Percentiles rank a stretch among this genome's conserved stretches.
These are phyloP conservation scores for Centruroides vittatus DNA, from an alignment of 1,140 invertebrate genomes.

Conservation along the genomic window DNA sequence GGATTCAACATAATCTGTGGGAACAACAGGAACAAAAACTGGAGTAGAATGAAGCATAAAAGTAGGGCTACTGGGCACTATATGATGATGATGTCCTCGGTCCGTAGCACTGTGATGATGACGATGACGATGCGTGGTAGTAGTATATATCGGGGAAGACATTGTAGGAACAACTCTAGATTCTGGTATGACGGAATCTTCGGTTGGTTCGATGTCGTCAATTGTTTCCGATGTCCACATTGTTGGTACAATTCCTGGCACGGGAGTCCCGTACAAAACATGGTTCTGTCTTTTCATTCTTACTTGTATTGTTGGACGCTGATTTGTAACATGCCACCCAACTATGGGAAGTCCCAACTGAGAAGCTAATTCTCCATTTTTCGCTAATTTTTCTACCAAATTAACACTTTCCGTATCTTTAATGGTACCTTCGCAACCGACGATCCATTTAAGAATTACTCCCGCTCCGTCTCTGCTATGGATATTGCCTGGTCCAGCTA, in stretches of 20 bases:
- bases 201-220: conserved; percentile 5
- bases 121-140: conserved; percentile 8
- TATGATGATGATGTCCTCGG: background rate
- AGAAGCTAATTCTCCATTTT: conserved; percentile 45
- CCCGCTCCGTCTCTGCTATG: conserved; percentile 33
- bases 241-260: conserved; percentile 13
- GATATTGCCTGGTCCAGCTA: conserved; percentile 43
- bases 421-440: conserved; percentile 48
- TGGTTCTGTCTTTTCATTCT: conserved; percentile 32
- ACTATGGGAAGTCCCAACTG: conserved; percentile 44
- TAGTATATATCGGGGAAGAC: conserved; percentile 24
- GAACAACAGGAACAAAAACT: background rate
- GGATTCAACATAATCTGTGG: background rate
- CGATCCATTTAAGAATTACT: conserved; percentile 40
- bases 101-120: conserved; percentile 11
- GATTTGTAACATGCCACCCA: conserved; percentile 40
- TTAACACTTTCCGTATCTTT: conserved; percentile 36
- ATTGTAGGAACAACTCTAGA: conserved; percentile 26
- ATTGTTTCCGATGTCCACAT: conserved; percentile 1
- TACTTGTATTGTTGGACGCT: conserved; percentile 2
- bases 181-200: conserved; percentile 24
- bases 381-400: conserved; percentile 41
- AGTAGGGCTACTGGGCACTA: background rate
- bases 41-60: background rate
- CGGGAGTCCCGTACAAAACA: conserved; percentile 3